Evolutionary conservation across 2,113 vertebrate genomes (phyloP).

Genomic region (Otis tarda): DNA sequence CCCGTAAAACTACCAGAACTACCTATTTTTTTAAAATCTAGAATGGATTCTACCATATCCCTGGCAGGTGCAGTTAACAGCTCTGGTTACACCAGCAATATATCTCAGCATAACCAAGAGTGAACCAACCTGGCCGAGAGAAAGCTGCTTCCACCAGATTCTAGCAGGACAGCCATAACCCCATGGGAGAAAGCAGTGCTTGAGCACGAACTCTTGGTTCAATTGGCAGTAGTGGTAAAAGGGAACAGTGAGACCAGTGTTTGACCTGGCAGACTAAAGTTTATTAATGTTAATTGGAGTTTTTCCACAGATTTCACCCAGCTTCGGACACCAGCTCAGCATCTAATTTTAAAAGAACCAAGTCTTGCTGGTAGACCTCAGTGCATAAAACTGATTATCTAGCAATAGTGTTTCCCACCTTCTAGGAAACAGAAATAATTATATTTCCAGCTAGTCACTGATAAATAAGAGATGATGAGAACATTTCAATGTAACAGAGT

Average conservation of each 20-base stretch:
- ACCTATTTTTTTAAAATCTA: background rate
- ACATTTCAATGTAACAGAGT: background rate
- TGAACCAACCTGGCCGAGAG: fast-evolving
- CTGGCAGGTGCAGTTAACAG: background rate
- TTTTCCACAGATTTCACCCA: background rate
- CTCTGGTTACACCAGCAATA: background rate
- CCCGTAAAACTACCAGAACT: background rate
- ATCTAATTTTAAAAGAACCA: background rate
- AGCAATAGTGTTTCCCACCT: background rate
- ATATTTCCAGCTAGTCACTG: background rate
- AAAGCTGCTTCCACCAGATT: background rate
- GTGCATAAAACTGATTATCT: background rate
- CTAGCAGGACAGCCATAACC: background rate
- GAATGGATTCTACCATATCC: background rate
- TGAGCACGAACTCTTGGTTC: background rate
- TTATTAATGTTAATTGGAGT: background rate
- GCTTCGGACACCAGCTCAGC: background rate
- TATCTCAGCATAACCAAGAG: background rate
- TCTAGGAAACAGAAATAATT: background rate
- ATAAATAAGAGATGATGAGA: background rate
- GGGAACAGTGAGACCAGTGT: background rate
- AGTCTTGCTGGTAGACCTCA: background rate
- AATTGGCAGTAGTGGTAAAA: background rate
- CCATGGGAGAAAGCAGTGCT: background rate
- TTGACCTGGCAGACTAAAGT: background rate